A percentile compares a stretch with the other conserved stretches of the same genome.
phyloP scores from a whole-genome alignment of 1,140 invertebrate species.

The Bombus waltoni region DNA sequence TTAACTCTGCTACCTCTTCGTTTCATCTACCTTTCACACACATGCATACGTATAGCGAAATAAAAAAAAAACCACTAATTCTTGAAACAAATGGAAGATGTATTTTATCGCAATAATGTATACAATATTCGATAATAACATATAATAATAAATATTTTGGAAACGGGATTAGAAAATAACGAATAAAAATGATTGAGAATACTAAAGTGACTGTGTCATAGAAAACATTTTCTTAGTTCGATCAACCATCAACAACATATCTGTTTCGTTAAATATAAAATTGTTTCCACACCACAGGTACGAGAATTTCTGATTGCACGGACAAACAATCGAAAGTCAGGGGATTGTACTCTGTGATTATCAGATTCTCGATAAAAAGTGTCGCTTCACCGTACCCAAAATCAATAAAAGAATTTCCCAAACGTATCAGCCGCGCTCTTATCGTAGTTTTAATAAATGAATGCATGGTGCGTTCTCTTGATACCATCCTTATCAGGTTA shows the following conservation, averaged over 20 bases:
- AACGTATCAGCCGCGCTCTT: neutral
- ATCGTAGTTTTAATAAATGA: constrained; percentile 34
- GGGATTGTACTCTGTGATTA: neutral
- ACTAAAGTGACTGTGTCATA: neutral
- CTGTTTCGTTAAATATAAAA: neutral
- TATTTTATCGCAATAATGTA: no score
- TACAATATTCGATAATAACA: no score
- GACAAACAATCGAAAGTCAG: neutral
- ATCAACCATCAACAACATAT: neutral
- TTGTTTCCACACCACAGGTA: neutral
- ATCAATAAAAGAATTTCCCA: constrained; percentile 15
- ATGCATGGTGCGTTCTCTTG: neutral
- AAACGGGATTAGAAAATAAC: neutral
- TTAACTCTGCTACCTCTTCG: no score
- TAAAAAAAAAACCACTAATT: no score
- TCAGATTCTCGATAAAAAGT: constrained; percentile 10
- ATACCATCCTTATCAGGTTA: neutral
- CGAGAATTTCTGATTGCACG: neutral
- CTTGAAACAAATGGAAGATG: no score
- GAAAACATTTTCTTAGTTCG: neutral
- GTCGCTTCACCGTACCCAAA: neutral
- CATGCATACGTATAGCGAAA: no score
- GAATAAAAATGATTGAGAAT: neutral
- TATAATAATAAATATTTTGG: neutral
- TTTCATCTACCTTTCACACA: no score